Base-by-base conservation (phyloP, 2,113 vertebrate species). In the Petroica traversi region DNA sequence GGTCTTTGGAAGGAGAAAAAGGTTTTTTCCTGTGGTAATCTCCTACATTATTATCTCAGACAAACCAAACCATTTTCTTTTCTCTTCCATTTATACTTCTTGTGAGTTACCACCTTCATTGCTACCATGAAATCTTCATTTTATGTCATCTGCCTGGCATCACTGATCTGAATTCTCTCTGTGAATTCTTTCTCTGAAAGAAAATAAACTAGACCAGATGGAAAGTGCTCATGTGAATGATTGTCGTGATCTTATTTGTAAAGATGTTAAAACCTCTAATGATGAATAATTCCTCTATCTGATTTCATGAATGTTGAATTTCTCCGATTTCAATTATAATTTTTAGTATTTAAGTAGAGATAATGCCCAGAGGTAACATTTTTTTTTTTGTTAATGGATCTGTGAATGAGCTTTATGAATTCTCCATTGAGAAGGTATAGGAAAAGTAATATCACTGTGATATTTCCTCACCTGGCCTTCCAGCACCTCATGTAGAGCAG, bases 101-200 rank as follows among this genome's bases (percentile, higher is more conserved):
- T 77, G 40, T 77, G 68, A 81, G 59, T 62, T 91, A 9, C 34
- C 34, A 88, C 24, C 36, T 80, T 83, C 55, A 40, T 67, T 82
- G 62, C 89, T 66, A 38, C 69, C 48, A 17, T 72, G 41, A 91
- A 91, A 92, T 89, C 48, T 78, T 88, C 26, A 38, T 91, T 91
- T 77, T 36, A 15, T 36, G 8, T 74, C 6, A 2, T 75, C 74
- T 92, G 61, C 33, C 77, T 87, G 64, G 46, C 41, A 75, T 59
- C 64, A 38, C 29, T 66, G 84, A 76, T 72, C 54, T 3, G 11
- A 75, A 71, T 72, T 82, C 64, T 83, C n/a, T 36, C 61, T 49
- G 41, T 61, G 66, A n/a, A n/a, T n/a, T n/a, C n/a, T n/a, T n/a
- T n/a, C n/a, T n/a, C 36, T 94, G 84, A 46, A 95, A 92, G 69